phyloP scores from a whole-genome alignment of 1,140 invertebrate species.

The Drosophila miranda region DNA sequence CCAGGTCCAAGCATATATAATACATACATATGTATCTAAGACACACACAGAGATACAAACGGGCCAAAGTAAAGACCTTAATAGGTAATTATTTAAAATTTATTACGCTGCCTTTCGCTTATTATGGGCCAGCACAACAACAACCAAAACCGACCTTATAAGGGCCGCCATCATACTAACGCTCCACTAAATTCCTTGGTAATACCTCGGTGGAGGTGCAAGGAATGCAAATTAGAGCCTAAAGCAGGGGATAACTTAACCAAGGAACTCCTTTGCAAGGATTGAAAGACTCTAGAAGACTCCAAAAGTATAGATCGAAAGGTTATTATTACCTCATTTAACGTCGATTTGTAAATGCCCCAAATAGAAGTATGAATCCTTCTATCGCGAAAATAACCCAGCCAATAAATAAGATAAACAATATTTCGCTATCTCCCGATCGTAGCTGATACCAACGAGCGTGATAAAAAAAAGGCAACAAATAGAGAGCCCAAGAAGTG shows the following conservation, averaged over 20 bases:
- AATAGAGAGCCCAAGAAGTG: constrained; percentile 20
- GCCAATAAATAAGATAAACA: too few species aligned
- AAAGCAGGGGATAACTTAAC: neutral
- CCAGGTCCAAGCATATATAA: constrained; percentile 42
- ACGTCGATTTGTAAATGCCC: too few species aligned
- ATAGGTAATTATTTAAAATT: constrained; percentile 82
- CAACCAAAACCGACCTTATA: constrained; percentile 40
- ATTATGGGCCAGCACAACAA: constrained; percentile 45
- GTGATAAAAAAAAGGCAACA: constrained; percentile 7
- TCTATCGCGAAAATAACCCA: too few species aligned
- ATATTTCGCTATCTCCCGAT: too few species aligned
- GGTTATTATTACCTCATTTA: too few species aligned
- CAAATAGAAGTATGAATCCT: too few species aligned
- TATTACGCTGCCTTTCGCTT: constrained; percentile 70
- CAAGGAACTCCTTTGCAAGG: neutral
- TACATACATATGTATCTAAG: constrained; percentile 21
- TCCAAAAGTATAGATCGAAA: too few species aligned
- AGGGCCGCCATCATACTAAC: constrained; percentile 6
- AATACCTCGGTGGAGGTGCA: neutral
- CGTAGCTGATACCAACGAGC: constrained; percentile 20
- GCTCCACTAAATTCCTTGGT: constrained; percentile 15
- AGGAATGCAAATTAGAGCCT: neutral
- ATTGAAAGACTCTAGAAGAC: too few species aligned
- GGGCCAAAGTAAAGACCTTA: constrained; percentile 66
- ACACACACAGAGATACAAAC: constrained; percentile 28